Base-by-base conservation (phyloP, 2,113 vertebrate species). In the Brienomyrus brachyistius region DNA sequence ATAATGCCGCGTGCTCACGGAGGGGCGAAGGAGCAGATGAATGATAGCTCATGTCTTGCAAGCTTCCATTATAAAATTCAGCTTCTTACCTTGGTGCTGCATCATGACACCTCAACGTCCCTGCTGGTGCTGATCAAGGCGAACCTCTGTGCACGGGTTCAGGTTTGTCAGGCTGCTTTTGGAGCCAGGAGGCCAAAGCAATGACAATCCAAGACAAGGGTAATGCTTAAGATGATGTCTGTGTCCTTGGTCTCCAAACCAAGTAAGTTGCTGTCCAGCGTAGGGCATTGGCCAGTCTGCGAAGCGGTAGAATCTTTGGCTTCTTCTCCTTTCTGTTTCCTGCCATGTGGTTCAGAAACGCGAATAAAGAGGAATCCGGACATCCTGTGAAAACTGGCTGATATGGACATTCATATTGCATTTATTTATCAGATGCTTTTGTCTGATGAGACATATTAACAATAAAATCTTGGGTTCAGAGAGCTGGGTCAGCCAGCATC, bases 241-340 rank as follows among this genome's bases (percentile, higher is more conserved):
- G 3, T n/a, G 23, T 51, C 48, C 11, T 19, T 86, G 23, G 23
- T 48, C 11, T 27, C 43, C 48, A 8, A n/a, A 51, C 35, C 35
- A 80, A 8, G 7, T 27, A 51, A 27, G 45, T 10, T 50, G 43
- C 23, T 52, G 85, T 51, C 4, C n/a, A 10, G 85, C 8, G 4
- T 21, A 54, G 8, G 13, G 85, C 4, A 35, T 15, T 35, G 45
- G n/a, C 85, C 15, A n/a, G 27, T 17, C n/a, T 35, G 27, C 59
- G 40, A 40, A 5, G 48, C 1, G 62, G 66, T 10, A 27, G 5
- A 2, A 27, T 35, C 0, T 45, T 17, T 13, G 4, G 27, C 88
- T 48, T 23, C 92, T 96, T 96, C 95, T 94, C 91, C 93, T 94
- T 96, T 95, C 19, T 90, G 3, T 77, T 94, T 95, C 94, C 94